These are phyloP conservation scores for Psephotus haematonotus DNA, from an alignment of 2,113 vertebrate species.

Conservation along the genomic window DNA sequence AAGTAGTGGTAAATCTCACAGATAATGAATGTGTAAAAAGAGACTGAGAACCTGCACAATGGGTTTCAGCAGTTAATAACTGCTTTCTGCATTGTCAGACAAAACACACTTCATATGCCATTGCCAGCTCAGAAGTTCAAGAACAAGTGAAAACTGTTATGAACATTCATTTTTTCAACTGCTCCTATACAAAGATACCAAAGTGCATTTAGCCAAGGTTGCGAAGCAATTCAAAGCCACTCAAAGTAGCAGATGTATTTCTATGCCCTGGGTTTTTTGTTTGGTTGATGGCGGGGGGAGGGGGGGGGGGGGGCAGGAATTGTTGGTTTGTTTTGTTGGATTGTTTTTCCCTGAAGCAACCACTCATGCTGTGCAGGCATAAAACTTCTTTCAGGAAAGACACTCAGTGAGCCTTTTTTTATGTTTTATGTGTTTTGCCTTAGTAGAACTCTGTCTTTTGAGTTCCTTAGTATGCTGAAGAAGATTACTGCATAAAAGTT, in stretches of 20 bases:
- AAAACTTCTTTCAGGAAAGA: not conserved
- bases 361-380: not conserved
- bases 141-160: not conserved
- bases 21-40: not conserved
- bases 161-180: not conserved
- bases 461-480: not conserved
- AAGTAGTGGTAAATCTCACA: not conserved
- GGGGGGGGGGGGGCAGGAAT: not conserved
- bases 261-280: not conserved
- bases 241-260: not conserved
- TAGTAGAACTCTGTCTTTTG: not conserved
- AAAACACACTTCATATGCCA: not conserved
- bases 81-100: not conserved
- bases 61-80: not conserved
- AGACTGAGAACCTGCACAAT: not conserved
- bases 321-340: not conserved
- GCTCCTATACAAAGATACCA: not conserved
- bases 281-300: not conserved
- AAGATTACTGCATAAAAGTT: not conserved
- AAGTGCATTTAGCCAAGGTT: not conserved
- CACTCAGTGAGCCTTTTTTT: not conserved
- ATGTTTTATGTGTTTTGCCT: not conserved
- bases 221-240: not conserved
- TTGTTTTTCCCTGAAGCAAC: not conserved
- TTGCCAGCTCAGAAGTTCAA: conserved; percentile 32